Evolutionary conservation across 2,888 invertebrate genomes (phyloP), one percentile per base, ranked within the genome.

Genomic region (Matsumyia berberina): DNA sequence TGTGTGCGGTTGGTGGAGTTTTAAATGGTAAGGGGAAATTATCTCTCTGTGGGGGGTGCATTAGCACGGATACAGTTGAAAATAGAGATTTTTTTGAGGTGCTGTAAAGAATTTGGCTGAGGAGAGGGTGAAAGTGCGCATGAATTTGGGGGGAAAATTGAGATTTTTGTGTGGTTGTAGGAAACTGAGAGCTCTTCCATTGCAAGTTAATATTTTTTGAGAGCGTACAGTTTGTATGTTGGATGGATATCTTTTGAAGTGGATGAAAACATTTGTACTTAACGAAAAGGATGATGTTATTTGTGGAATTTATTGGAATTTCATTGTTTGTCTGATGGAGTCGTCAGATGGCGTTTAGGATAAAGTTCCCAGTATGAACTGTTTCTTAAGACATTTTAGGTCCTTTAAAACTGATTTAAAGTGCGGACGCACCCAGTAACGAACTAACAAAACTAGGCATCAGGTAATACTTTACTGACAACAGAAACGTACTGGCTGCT

Each of bases 41-140:
- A 58, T 60, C 60, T 73, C 62, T 78, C 72, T 58, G 46, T 73
- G 62, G 72, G 66, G 77, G 66, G 66, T 39, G 33, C 15, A 67
- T 49, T 67, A 24, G 55, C 77, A 73, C 29, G 66, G 44, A 64
- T 81, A 57, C 33, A 46, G 53, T 31, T 44, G 53, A 67, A 62
- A 81, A 9, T 46, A 31, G 24, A 64, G 62, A 57, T 64, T 57
- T 58, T 66, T 49, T 42, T n/a, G 33, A 17, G 17, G 24, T 35
- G 24, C 8, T 12, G 8, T 42, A 17, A 6, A 11, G 19, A 35
- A 55, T 35, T 8, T 62, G 19, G 33, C 17, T 19, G 60, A 46
- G 24, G 35, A 42, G 39, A 42, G 37, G 35, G 12, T 58, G 17
- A 31, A 9, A 15, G 8, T 74, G 80, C 74, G 80, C 80, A 35